Evolutionary conservation across 2,113 vertebrate species (phyloP).

Genomic region (Psittacula cyanocephala): DNA sequence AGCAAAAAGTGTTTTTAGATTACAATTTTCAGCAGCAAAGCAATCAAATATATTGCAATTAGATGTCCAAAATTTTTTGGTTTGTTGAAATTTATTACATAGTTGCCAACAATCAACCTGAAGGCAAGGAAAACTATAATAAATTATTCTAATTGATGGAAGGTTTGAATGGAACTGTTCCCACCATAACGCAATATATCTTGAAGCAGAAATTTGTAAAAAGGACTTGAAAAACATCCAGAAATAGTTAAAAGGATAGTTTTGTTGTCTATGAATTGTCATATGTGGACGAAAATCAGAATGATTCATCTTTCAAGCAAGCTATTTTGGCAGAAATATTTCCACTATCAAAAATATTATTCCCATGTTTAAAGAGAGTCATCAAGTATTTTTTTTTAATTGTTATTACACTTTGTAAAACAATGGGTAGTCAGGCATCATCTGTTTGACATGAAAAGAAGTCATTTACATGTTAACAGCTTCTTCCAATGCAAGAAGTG

Average conservation of each 20-base stretch:
- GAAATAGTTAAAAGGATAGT: background rate
- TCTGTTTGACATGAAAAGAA: background rate
- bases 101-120: background rate
- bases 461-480: fast-evolving
- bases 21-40: background rate
- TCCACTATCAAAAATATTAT: background rate
- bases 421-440: background rate
- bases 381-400: background rate
- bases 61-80: background rate
- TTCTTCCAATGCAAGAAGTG: background rate
- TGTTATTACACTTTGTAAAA: background rate
- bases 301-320: background rate
- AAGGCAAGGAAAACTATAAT: background rate
- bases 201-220: background rate
- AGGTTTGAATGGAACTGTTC: background rate
- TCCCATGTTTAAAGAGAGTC: background rate
- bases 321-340: background rate
- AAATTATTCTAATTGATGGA: background rate
- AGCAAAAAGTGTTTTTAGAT: background rate
- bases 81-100: background rate
- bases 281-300: background rate
- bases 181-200: background rate
- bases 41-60: background rate
- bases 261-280: background rate
- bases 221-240: background rate